Conservation (phyloP, 2,113 vertebrate species). For the Perca schrenkii region DNA sequence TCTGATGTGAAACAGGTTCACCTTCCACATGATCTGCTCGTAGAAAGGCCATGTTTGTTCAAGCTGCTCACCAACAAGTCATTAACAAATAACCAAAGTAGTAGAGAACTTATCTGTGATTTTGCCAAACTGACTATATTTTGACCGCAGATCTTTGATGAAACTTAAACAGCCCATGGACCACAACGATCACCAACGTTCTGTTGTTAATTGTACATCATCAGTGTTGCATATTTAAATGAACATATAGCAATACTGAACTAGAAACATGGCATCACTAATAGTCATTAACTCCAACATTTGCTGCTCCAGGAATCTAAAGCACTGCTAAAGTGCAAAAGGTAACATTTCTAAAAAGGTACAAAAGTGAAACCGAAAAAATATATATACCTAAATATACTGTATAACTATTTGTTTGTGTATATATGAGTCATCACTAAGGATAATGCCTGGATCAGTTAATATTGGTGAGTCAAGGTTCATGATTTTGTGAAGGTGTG, state of each 20-base stretch:
- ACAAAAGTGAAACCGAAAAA: slow-evolving; percentile 45
- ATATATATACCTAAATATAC: not conserved
- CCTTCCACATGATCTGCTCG: slow-evolving; percentile 6
- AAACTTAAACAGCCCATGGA: slow-evolving; percentile 4
- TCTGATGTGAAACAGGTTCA: slow-evolving; percentile 23
- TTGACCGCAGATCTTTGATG: slow-evolving; percentile 7
- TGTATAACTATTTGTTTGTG: slow-evolving; percentile 1
- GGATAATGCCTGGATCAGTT: slow-evolving; percentile 24
- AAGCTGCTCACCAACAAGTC: slow-evolving; percentile 29
- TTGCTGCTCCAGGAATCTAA: slow-evolving; percentile 27
- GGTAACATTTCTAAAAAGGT: slow-evolving; percentile 27
- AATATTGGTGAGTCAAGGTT: not conserved
- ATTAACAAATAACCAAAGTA: slow-evolving; percentile 24
- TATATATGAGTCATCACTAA: not conserved
- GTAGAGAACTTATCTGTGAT: not conserved
- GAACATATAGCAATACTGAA: not conserved
- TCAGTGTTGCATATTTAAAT: slow-evolving; percentile 5
- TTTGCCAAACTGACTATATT: slow-evolving; percentile 1
- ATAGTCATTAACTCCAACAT: not conserved
- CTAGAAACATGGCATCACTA: slow-evolving; percentile 13
- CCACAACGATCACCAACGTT: not conserved
- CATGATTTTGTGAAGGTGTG: not conserved
- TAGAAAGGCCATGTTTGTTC: not conserved
- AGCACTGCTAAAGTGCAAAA: slow-evolving; percentile 22
- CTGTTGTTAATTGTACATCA: not conserved